Evolutionary conservation across 2,888 invertebrate species (phyloP).

Genomic region (Plemyria rubiginata): DNA sequence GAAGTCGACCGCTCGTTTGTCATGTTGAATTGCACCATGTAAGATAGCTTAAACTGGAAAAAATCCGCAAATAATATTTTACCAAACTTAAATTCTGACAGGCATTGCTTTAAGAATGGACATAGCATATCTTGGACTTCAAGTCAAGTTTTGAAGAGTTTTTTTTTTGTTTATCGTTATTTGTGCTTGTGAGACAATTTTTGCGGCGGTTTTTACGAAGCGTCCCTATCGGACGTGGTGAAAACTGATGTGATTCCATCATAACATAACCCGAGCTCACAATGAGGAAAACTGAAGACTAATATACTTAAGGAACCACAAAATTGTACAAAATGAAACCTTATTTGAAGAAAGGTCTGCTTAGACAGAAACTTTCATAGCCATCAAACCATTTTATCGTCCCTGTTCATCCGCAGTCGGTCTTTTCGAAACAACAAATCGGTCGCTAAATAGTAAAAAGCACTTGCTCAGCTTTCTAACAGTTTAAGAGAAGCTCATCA

Average conservation of each 20-base stretch:
- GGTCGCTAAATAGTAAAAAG: slow-evolving; percentile 17
- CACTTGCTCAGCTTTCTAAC: slow-evolving; percentile 26
- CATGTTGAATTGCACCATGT: slow-evolving; percentile 52
- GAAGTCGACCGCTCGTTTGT: slow-evolving; percentile 53
- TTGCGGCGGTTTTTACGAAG: too few relatives aligned
- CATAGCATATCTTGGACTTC: too few relatives aligned
- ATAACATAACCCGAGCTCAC: too few relatives aligned
- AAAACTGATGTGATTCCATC: too few relatives aligned
- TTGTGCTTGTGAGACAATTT: too few relatives aligned
- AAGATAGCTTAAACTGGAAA: slow-evolving; percentile 35
- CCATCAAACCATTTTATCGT: slow-evolving; percentile 3
- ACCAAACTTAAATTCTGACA: slow-evolving; percentile 12
- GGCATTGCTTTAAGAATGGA: neutral
- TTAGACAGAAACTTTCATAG: slow-evolving; percentile 2
- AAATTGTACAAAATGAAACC: too few relatives aligned
- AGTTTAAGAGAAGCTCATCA: slow-evolving; percentile 33
- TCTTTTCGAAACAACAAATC: slow-evolving; percentile 19
- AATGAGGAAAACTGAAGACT: too few relatives aligned
- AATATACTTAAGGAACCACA: too few relatives aligned
- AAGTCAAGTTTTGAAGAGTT: too few relatives aligned
- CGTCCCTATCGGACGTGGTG: too few relatives aligned
- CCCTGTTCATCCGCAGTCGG: slow-evolving; percentile 13
- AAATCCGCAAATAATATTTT: slow-evolving; percentile 28
- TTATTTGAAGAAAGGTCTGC: too few relatives aligned
- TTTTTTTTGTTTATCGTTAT: too few relatives aligned